Base-by-base conservation (phyloP, 2,888 invertebrate species). In the Amorpha juglandis region DNA sequence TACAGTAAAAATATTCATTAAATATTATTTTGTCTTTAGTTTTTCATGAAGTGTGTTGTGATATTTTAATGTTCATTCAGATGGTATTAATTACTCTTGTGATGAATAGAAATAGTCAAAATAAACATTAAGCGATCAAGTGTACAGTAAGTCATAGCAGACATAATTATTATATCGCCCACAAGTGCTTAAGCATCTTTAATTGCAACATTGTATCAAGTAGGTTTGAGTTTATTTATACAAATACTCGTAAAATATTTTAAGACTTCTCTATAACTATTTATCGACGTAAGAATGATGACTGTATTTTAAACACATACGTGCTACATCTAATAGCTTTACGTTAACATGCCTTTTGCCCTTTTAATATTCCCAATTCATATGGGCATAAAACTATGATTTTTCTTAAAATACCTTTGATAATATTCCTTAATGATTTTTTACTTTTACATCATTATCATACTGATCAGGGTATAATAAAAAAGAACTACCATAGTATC, bases 1-100 rank as follows among this genome's bases (percentile, higher is more conserved):
- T 67, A 52, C 66, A 53, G 35, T 14, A 53, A 45, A 14, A 53
- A 45, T 64, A 33, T 63, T 65, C 9, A 4, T 42, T 11, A 6
- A 9, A 35, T 19, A 11, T 4, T 19, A 0, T 38, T 16, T 38
- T 55, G 14, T 0, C n/a, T 35, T 1, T 35, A 16, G 2, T 9
- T 55, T 55, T 8, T 38, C n/a, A n/a, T 35, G 9, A 16, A 9
- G 8, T 11, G 6, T 42, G 45, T 45, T 45, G 45, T 45, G 38
- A 6, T 6, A 38, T 38, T 9, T 38, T 38, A 6, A 9, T 6
- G 7, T 7, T 6, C 38, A 8, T 9, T 7, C 9, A 38, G 38
- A 1, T 38, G 3, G 7, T 9, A 2, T 6, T 38, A 38, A 9
- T 38, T 9, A 38, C 7, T 9, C 6, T 38, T 27, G 27, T 27